Evolutionary conservation across 1,140 invertebrate genomes (phyloP).

Genomic region (silkworm (Bombyx mori)): ASM3026992v2 NC_085112.1:16044001-16044500

Average conservation of each 20-base stretch:
- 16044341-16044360: constrained; percentile 87
- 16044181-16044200: constrained; percentile 79
- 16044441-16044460: constrained; percentile 84
- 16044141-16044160: constrained; percentile 88
- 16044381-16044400: constrained; percentile 76
- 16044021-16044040: constrained; percentile 80
- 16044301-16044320: constrained; percentile 72
- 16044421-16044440: constrained; percentile 80
- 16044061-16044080: constrained; percentile 82
- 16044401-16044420: constrained; percentile 79
- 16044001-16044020: constrained; percentile 86
- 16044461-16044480: constrained; percentile 81
- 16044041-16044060: constrained; percentile 81
- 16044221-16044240: constrained; percentile 79
- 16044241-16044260: constrained; percentile 72
- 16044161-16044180: constrained; percentile 87
- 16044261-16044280: constrained; percentile 70
- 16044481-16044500: constrained; percentile 81
- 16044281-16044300: constrained; percentile 63
- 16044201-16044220: constrained; percentile 80
- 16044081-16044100: constrained; percentile 86
- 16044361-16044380: constrained; percentile 84
- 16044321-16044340: constrained; percentile 81
- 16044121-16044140: constrained; percentile 77
- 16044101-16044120: constrained; percentile 75